Evolutionary conservation across 1,140 invertebrate genomes (phyloP).

Genomic region (Sinonovacula constricta): DNA sequence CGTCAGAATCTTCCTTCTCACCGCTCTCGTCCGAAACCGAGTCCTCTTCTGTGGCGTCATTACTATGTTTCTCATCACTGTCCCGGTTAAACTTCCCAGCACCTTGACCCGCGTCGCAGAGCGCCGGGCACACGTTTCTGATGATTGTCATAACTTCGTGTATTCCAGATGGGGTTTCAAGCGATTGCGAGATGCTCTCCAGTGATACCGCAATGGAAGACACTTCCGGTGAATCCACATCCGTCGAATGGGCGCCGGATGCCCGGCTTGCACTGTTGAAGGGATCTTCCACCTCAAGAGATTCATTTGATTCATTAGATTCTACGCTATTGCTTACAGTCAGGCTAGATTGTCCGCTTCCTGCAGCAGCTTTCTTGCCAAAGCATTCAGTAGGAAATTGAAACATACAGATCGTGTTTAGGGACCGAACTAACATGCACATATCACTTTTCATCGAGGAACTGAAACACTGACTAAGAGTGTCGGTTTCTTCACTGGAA

Average conservation of each 20-base stretch:
- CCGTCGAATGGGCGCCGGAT: too few species aligned
- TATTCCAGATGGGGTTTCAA: slow-evolving; percentile 29
- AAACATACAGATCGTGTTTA: slow-evolving; percentile 9
- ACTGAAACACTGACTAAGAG: too few species aligned
- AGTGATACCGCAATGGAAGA: slow-evolving; percentile 13
- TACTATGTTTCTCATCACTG: background rate
- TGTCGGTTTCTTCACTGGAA: too few species aligned
- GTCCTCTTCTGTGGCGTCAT: too few species aligned
- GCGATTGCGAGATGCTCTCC: slow-evolving; percentile 30
- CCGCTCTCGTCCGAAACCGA: background rate
- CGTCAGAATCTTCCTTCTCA: slow-evolving; percentile 1
- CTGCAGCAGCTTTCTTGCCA: background rate
- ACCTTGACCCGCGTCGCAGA: slow-evolving; percentile 17
- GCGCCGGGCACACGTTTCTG: slow-evolving; percentile 10
- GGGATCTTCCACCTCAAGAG: too few species aligned
- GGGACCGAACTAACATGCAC: background rate
- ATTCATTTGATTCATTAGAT: too few species aligned
- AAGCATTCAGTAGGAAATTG: background rate
- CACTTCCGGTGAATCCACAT: too few species aligned
- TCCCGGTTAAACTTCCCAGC: background rate
- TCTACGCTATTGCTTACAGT: too few species aligned
- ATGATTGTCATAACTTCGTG: slow-evolving; percentile 34
- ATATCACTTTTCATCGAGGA: background rate
- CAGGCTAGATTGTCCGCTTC: too few species aligned
- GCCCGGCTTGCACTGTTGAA: too few species aligned